A percentile compares a stretch with the other conserved stretches of the same genome.
phyloP scores from a whole-genome alignment of 2,888 invertebrate species.

The Notodonta dromedarius region DNA sequence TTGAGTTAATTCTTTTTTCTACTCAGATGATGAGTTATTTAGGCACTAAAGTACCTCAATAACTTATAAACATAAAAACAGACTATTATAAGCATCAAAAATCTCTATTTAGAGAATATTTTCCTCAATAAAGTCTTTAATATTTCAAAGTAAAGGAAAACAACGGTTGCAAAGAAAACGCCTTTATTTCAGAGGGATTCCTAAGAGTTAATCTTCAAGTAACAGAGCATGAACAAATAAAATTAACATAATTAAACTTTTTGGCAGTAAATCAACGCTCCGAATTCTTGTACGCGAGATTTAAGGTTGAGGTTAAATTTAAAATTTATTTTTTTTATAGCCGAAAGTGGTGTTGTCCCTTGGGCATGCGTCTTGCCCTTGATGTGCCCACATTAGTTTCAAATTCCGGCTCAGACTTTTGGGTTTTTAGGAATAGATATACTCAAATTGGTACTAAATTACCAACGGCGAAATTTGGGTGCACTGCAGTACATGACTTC shows the following conservation, averaged over 20 bases:
- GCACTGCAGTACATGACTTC: too few relatives aligned
- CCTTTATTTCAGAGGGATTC: slow-evolving; percentile 30
- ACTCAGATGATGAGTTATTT: too few relatives aligned
- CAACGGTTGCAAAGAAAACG: slow-evolving; percentile 29
- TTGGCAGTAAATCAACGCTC: slow-evolving; percentile 31
- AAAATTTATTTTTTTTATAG: too few relatives aligned
- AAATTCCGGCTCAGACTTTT: too few relatives aligned
- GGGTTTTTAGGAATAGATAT: too few relatives aligned
- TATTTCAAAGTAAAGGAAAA: slow-evolving; percentile 26
- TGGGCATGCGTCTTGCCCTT: too few relatives aligned
- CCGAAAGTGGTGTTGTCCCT: too few relatives aligned
- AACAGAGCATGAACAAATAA: slow-evolving; percentile 40
- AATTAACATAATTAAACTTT: slow-evolving; percentile 49
- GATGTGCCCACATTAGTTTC: too few relatives aligned
- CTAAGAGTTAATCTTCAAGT: slow-evolving; percentile 34
- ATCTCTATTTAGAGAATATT: neutral
- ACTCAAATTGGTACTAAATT: too few relatives aligned
- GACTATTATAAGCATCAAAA: neutral
- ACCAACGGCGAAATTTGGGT: too few relatives aligned
- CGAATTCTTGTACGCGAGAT: slow-evolving; percentile 19
- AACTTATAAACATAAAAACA: neutral
- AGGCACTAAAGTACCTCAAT: too few relatives aligned
- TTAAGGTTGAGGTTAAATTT: slow-evolving; percentile 19
- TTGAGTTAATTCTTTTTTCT: too few relatives aligned
- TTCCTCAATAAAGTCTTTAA: slow-evolving; percentile 14